A percentile compares a stretch with the other conserved stretches of the same genome.
phyloP scores from a whole-genome alignment of 2,797 vertebrate species.

The Macropus fuliginosus region DNA sequence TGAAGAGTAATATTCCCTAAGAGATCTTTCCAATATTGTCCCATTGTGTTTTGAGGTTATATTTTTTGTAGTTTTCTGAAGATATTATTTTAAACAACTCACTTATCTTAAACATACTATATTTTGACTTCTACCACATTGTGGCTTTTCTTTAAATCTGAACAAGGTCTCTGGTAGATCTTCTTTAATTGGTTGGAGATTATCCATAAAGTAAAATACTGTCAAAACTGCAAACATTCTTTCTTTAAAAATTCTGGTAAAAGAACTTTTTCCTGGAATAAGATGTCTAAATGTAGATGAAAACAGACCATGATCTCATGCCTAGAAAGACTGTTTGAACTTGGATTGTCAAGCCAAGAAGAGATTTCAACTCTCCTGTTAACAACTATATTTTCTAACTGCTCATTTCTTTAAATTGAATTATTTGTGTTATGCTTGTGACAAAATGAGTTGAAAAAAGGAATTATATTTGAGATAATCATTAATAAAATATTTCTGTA shows the following conservation, averaged over 20 bases:
- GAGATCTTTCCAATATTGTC: conserved; percentile 23
- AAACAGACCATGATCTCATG: conserved; percentile 38
- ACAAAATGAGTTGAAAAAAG: conserved; percentile 48
- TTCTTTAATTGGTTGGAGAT: conserved; percentile 69
- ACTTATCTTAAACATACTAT: conserved; percentile 53
- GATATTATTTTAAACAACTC: conserved; percentile 57
- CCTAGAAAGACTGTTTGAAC: conserved; percentile 34
- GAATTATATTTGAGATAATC: background rate
- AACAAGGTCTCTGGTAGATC: conserved; percentile 59
- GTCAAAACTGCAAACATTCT: conserved; percentile 63
- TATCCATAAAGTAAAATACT: conserved; percentile 51
- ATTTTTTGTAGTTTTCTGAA: conserved; percentile 58
- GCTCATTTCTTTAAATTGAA: conserved; percentile 41
- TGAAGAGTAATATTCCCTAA: conserved; percentile 58
- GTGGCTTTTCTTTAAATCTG: conserved; percentile 71
- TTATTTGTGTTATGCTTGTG: conserved; percentile 20
- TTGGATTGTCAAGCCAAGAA: conserved; percentile 55
- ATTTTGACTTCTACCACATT: conserved; percentile 61
- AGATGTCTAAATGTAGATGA: conserved; percentile 36
- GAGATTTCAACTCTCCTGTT: conserved; percentile 38
- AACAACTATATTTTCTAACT: conserved; percentile 14
- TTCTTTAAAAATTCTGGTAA: conserved; percentile 43
- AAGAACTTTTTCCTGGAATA: conserved; percentile 52
- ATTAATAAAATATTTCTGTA: conserved; percentile 58
- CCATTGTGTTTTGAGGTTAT: conserved; percentile 44